These are phyloP conservation scores for Hedychridium roseum DNA, from an alignment of 2,888 invertebrate genomes.

Conservation along the genomic window DNA sequence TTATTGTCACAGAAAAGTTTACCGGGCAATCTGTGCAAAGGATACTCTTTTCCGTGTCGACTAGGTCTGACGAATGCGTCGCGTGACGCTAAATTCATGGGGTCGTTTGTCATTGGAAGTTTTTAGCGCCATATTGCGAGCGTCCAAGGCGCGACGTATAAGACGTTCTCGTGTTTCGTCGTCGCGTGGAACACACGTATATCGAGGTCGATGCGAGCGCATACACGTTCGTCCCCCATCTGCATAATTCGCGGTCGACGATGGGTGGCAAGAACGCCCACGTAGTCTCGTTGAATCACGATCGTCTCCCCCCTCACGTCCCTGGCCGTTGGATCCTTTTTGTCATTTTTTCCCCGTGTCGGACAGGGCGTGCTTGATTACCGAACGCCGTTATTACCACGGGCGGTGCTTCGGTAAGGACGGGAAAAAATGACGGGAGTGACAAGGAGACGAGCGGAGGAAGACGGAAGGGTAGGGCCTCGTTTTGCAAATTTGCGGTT, in stretches of 20 bases:
- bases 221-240: slow-evolving; percentile 26
- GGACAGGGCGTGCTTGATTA: slow-evolving; percentile 48
- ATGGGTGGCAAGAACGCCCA: slow-evolving; percentile 41
- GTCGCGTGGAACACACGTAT: background rate
- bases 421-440: background rate
- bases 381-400: slow-evolving; percentile 49
- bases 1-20: too few relatives aligned
- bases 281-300: slow-evolving; percentile 36
- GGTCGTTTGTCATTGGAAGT: slow-evolving; percentile 24
- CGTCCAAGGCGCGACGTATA: slow-evolving; percentile 8
- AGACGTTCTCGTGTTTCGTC: slow-evolving; percentile 18
- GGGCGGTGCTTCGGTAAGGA: slow-evolving; percentile 19
- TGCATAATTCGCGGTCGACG: slow-evolving; percentile 37
- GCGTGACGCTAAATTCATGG: slow-evolving; percentile 17
- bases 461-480: slow-evolving; percentile 27
- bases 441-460: slow-evolving; percentile 7
- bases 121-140: slow-evolving; percentile 8
- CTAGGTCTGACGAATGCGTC: too few relatives aligned
- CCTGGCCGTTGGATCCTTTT: slow-evolving; percentile 5
- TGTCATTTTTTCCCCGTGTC: slow-evolving; percentile 25
- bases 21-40: too few relatives aligned
- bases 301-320: slow-evolving; percentile 11
- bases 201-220: slow-evolving; percentile 16
- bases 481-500: slow-evolving; percentile 54
- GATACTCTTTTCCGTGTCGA: too few relatives aligned